phyloP scores from a whole-genome alignment of 1,140 invertebrate genomes.

The Habropoda laboriosa region DNA sequence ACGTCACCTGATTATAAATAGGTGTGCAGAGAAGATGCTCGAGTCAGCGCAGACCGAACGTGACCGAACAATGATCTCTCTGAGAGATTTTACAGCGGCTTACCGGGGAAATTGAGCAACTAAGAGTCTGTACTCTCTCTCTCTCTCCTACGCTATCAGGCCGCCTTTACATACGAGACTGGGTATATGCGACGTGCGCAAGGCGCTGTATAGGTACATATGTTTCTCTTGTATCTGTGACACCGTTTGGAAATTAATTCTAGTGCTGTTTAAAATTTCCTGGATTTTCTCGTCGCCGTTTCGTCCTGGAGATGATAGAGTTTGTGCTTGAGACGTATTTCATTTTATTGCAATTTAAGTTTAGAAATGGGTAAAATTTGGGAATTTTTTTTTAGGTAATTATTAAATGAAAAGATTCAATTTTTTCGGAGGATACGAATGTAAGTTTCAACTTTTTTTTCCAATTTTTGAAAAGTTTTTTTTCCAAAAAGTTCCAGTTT shows the following conservation, averaged over 20 bases:
- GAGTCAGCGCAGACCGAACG: slow-evolving; percentile 68
- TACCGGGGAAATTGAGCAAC: slow-evolving; percentile 45
- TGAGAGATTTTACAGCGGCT: slow-evolving; percentile 53
- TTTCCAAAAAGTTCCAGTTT: too few relatives aligned
- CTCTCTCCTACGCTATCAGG: slow-evolving; percentile 13
- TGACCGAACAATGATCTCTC: slow-evolving; percentile 77
- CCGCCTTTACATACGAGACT: slow-evolving; percentile 19
- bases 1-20: slow-evolving; percentile 57
- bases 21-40: slow-evolving; percentile 56
- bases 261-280: slow-evolving; percentile 25
- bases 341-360: too few relatives aligned
- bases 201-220: slow-evolving; percentile 1
- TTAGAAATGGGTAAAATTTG: too few relatives aligned
- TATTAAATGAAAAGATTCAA: too few relatives aligned
- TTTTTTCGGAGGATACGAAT: too few relatives aligned
- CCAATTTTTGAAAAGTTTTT: too few relatives aligned
- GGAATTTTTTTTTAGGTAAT: too few relatives aligned
- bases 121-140: slow-evolving; percentile 51
- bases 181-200: slow-evolving; percentile 18
- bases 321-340: too few relatives aligned
- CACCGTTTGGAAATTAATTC: slow-evolving; percentile 45
- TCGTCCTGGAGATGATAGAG: too few relatives aligned
- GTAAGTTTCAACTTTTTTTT: too few relatives aligned
- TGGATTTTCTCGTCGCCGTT: neutral
- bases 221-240: neutral